These are phyloP conservation scores for Chrysomela aeneicollis DNA, from an alignment of 2,888 invertebrate genomes.

Conservation along the genomic window DNA sequence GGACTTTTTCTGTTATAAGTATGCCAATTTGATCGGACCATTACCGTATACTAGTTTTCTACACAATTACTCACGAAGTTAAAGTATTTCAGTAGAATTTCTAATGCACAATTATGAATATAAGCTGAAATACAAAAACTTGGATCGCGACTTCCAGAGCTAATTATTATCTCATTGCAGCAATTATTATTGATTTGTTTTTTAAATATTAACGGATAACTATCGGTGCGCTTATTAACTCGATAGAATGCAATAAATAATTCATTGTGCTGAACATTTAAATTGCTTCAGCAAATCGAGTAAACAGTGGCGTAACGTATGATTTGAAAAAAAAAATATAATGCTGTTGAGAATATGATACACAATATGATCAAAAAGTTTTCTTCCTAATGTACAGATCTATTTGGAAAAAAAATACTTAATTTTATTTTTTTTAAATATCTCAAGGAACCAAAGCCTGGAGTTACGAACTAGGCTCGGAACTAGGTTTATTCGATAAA, in stretches of 20 bases:
- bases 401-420: too few species aligned
- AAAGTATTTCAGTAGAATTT: constrained; percentile 17
- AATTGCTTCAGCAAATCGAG: constrained; percentile 18
- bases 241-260: constrained; percentile 23
- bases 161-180: constrained; percentile 24
- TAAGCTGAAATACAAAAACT: constrained; percentile 9
- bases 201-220: constrained; percentile 26
- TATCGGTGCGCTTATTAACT: constrained; percentile 23
- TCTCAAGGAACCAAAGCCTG: too few species aligned
- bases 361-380: too few species aligned
- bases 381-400: too few species aligned
- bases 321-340: not conserved
- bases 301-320: constrained; percentile 12
- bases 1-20: too few species aligned
- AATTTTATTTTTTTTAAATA: too few species aligned
- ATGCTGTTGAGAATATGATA: too few species aligned
- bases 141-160: constrained; percentile 18
- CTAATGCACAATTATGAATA: constrained; percentile 1
- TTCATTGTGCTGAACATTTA: constrained; percentile 20
- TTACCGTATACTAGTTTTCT: not conserved
- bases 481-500: too few species aligned
- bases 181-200: constrained; percentile 30
- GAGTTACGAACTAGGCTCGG: too few species aligned
- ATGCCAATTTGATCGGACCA: too few species aligned
- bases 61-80: not conserved